Base-by-base conservation (phyloP, 2,888 invertebrate species). In the Melieria picta region DNA sequence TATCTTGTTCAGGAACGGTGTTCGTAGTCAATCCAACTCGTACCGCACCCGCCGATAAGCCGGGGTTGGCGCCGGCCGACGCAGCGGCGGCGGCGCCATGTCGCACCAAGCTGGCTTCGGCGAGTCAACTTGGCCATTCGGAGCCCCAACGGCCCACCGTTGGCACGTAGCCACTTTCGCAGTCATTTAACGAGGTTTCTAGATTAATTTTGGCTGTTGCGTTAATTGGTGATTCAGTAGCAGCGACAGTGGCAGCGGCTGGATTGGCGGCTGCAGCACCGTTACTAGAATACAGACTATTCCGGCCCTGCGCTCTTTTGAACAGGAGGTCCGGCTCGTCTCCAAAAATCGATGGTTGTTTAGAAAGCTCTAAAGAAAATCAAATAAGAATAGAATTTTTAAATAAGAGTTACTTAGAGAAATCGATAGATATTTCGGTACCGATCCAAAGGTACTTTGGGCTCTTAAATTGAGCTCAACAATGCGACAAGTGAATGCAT, bases 71-170 rank as follows among this genome's bases (percentile, higher is more conserved):
- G 79, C 78, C 80, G 72, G 79, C 72, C 72, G 74, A 72, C 74
- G 71, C 75, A 77, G 74, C 76, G 77, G 80, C 81, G 80, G 85
- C 47, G 78, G 76, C 77, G 77, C 76, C 86, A 82, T 85, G 85
- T 81, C 85, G 79, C 88, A 89, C 88, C 87, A 86, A 83, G 84
- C 86, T 83, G 85, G 87, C 86, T 88, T 89, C 88, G 91, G 91
- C 93, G 96, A 96, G 96, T 96, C 96, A 96, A 95, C 96, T 96
- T 90, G 96, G 96, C 96, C 96, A 96, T 89, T 96, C 95, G 89
- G 93, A 92, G 88, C 95, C 95, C 95, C 95, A 96, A 81, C 95
- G 93, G 86, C 94, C 94, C 86, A 94, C 94, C 86, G 92, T 90
- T 89, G 94, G 94, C 88, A 92, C 90, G 84, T 90, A 90, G 80